phyloP scores from a whole-genome alignment of 2,888 invertebrate species.

The Lasioglossum vierecki region DNA sequence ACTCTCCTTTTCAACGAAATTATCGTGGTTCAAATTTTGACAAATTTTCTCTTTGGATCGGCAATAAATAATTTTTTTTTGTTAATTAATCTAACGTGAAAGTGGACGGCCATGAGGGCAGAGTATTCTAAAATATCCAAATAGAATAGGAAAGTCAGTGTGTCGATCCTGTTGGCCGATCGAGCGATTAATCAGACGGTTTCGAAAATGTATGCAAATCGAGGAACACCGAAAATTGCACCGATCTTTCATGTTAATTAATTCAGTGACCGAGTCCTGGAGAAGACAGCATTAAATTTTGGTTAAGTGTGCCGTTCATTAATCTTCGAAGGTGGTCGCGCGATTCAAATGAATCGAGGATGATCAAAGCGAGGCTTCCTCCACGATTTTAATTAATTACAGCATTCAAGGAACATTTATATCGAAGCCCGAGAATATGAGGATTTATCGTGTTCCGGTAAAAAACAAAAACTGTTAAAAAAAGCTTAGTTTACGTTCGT shows the following conservation, averaged over 20 bases:
- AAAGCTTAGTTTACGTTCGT: background rate
- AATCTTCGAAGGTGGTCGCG: background rate
- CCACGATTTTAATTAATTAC: background rate
- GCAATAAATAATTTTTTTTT: background rate
- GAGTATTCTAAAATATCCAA: background rate
- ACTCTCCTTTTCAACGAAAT: no score
- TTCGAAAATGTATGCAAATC: background rate
- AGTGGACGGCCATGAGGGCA: background rate
- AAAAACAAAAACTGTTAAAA: background rate
- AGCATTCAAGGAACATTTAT: no score
- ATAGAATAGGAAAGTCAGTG: background rate
- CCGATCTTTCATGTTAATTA: background rate
- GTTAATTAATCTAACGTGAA: background rate
- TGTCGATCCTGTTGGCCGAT: background rate
- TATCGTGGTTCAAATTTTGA: no score
- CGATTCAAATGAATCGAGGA: background rate
- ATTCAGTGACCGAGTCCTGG: background rate
- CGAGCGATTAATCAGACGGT: background rate
- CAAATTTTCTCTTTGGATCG: no score
- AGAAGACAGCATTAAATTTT: background rate
- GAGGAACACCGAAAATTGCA: background rate
- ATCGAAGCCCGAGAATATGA: no score
- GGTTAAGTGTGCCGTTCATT: background rate
- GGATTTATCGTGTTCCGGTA: background rate
- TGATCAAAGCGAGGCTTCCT: background rate